Evolutionary conservation across 2,888 invertebrate species (phyloP), one percentile per base, ranked within the genome.

Genomic region (Andrena marginata): DNA sequence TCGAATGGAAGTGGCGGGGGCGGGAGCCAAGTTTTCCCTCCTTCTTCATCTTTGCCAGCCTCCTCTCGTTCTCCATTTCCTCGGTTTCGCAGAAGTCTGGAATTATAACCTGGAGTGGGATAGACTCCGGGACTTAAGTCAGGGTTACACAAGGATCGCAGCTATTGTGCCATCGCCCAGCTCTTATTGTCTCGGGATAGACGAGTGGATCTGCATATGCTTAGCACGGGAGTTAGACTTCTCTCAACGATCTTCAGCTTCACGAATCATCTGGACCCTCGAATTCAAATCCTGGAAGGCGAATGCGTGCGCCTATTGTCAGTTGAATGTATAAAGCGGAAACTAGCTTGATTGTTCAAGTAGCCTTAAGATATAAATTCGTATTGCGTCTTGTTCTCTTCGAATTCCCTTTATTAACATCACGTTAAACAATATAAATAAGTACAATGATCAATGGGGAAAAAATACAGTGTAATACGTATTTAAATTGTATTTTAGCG

Each of bases 151-250:
- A 94, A 94, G 94, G 93, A 93, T 94, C 93, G 93, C 89, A 88
- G 91, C 92, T 92, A 94, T 94, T 94, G 94, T 94, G 91, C 93
- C 89, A 89, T 88, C 90, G 85, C 88, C 88, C 88, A 85, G 92
- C 86, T 89, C 86, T 93, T 90, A 94, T 94, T 94, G 94, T 94
- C 92, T 94, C 91, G 91, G 91, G 91, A 91, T 91, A 93, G 92
- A 93, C 92, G 93, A 93, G 94, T 94, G 93, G 94, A 94, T 94
- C 94, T 94, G 93, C 94, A 94, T 94, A 94, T 93, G 94, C 93
- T 94, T 94, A 94, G 91, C 93, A 87, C 90, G 82, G 89, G 93
- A 92, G 92, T 93, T 93, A 93, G 90, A 93, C 91, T 89, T 84
- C 90, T 88, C 87, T 73, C 63, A 69, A 81, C 87, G 85, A 87